phyloP scores from a whole-genome alignment of 2,113 vertebrate species.

The Onychostruthus taczanowskii region DNA sequence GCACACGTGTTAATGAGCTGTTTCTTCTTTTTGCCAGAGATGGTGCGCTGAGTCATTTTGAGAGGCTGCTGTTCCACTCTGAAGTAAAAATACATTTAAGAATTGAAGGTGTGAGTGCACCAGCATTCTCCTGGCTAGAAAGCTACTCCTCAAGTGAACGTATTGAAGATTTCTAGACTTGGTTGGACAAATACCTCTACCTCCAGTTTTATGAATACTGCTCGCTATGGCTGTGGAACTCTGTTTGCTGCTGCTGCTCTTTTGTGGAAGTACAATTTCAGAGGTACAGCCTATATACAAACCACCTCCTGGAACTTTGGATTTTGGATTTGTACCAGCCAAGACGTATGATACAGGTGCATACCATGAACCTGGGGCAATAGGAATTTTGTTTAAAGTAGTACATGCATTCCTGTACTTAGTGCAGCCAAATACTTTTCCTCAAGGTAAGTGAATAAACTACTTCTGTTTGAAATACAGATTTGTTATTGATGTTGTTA shows the following conservation, averaged over 20 bases:
- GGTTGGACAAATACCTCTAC: not conserved
- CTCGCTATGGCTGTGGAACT: slow-evolving; percentile 73
- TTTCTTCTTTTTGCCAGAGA: slow-evolving; percentile 64
- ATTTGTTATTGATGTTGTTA: not conserved
- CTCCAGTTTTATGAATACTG: slow-evolving; percentile 60
- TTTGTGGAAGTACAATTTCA: slow-evolving; percentile 66
- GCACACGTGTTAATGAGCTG: slow-evolving; percentile 1
- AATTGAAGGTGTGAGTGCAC: slow-evolving; percentile 10
- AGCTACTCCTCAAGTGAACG: not conserved
- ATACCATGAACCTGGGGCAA: slow-evolving; percentile 81
- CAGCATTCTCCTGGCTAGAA: slow-evolving; percentile 19
- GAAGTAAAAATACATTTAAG: not conserved
- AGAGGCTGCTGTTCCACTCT: not conserved
- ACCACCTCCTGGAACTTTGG: slow-evolving; percentile 69
- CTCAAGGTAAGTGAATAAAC: slow-evolving; percentile 81
- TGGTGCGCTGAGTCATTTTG: slow-evolving; percentile 17
- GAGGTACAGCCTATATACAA: slow-evolving; percentile 66
- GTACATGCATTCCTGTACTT: slow-evolving; percentile 83
- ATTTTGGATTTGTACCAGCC: slow-evolving; percentile 85
- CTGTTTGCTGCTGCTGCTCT: slow-evolving; percentile 71
- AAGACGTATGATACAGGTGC: slow-evolving; percentile 84
- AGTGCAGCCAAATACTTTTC: slow-evolving; percentile 89
- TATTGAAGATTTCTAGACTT: slow-evolving; percentile 14
- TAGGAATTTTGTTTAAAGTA: slow-evolving; percentile 85
- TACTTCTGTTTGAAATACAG: not conserved